Evolutionary conservation across 2,113 vertebrate genomes (phyloP).

Genomic region (Microtus montanus): DNA sequence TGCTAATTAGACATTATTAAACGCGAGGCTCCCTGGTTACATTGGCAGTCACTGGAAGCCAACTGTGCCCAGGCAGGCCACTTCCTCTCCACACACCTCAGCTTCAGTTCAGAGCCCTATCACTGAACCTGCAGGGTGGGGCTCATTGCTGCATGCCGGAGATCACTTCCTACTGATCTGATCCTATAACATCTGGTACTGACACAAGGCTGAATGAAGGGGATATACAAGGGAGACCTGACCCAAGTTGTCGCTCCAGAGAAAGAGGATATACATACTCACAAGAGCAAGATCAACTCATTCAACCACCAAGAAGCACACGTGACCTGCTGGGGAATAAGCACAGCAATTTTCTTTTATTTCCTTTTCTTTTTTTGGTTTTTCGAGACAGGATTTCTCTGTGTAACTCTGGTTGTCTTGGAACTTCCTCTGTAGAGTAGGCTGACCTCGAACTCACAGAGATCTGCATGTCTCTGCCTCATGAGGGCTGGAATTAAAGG

Average conservation of each 20-base stretch:
- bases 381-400: not conserved
- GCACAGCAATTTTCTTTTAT: not conserved
- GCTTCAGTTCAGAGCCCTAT: not conserved
- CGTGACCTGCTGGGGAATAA: not conserved
- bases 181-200: not conserved
- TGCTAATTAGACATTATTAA: conserved; percentile 60
- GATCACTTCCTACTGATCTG: not conserved
- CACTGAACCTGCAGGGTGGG: rapidly evolving
- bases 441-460: not conserved
- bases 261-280: not conserved
- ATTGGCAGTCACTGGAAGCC: not conserved
- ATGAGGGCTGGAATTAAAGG: not conserved
- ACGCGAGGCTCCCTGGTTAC: conserved; percentile 20
- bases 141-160: not conserved
- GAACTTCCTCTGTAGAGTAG: not conserved
- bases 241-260: not conserved
- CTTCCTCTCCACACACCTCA: not conserved
- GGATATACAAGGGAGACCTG: not conserved
- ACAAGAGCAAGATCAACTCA: not conserved
- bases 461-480: not conserved
- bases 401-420: not conserved
- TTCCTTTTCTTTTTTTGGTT: not conserved
- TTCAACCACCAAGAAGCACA: not conserved
- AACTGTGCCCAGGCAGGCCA: not conserved
- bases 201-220: not conserved